Evolutionary conservation across 2,888 invertebrate genomes (phyloP), one percentile per base, ranked within the genome.

Genomic region (Diadegma fenestrale): DNA sequence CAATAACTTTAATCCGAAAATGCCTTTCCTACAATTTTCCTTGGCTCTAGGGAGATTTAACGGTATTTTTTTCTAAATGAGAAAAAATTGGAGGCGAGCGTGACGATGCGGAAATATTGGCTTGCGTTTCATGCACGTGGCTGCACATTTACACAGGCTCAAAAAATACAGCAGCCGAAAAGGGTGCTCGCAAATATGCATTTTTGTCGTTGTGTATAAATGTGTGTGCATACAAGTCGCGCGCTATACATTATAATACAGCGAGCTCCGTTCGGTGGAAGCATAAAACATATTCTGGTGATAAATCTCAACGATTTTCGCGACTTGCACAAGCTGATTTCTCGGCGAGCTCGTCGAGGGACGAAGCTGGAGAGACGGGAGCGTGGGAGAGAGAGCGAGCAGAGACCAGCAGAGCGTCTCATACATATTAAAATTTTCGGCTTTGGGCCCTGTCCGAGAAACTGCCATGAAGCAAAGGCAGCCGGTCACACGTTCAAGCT

Each of bases 361-460:
- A 33, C 19, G 43, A 45, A n/a, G 37, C 37, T 37, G 37, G 37
- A 37, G 37, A 37, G 4, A 10, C 10, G 37, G 10, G 37, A 37
- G 37, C 37, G 1, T 37, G 37, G 37, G 58, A 8, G 58, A 26
- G 58, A 58, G 14, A 5, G 37, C 7, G 37, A 37, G 37, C 66
- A 8, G 14, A 58, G 68, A 68, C 33, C 61, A 61, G 33, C 66
- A 61, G 19, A 64, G 68, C 85, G 80, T 80, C 80, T 85, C 86
- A 85, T 87, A 87, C 86, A 85, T 87, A 87, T 87, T 87, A 82
- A 87, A 78, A 87, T 85, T 80, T 82, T 82, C 43, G 77, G 82
- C 82, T 85, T 80, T 80, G 17, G 72, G 45, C 54, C 68, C 80
- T 82, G 81, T 82, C 82, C 80, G 77, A 82, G n/a, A 79, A 37